Conservation (phyloP, 30 jellyfish, hydroid and myxozoan genomes). For the Hydractinia symbiolongicarpus region DNA sequence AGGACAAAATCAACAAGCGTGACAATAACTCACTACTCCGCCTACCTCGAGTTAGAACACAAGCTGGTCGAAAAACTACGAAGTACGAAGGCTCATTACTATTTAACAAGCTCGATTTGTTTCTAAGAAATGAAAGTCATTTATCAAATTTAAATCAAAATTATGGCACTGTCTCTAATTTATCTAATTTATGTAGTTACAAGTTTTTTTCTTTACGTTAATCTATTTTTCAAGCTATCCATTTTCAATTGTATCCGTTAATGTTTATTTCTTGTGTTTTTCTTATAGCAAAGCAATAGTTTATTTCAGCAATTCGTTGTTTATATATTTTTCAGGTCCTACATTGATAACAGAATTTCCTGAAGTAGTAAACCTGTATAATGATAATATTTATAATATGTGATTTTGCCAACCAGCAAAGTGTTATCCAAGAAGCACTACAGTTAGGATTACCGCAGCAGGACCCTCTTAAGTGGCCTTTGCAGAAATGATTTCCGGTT, state of each 20-base stretch:
- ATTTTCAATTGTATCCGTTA: not conserved
- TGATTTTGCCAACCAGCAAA: too few species aligned
- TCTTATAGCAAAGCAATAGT: not conserved
- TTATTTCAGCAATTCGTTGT: not conserved
- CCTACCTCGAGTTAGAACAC: not conserved
- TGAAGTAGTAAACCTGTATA: conserved; percentile 36
- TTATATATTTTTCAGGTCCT: conserved; percentile 6
- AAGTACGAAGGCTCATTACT: not conserved
- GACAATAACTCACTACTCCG: conserved; percentile 27
- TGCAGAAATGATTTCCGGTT: too few species aligned
- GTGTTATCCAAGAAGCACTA: too few species aligned
- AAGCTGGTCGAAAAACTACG: conserved; percentile 4
- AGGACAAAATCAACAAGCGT: conserved; percentile 33
- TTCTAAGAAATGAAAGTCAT: not conserved
- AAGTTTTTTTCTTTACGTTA: not conserved
- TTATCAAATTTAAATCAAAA: not conserved
- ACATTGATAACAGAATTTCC: conserved; percentile 29
- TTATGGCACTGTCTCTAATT: not conserved
- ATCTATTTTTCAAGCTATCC: not conserved
- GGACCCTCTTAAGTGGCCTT: too few species aligned
- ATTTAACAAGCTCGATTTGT: not conserved
- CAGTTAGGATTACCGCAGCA: too few species aligned
- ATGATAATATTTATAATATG: not conserved
- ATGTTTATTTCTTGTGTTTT: too few species aligned
- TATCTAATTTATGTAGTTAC: not conserved